These are phyloP conservation scores for Noctua janthina DNA, from an alignment of 2,888 invertebrate genomes.

Conservation along the genomic window DNA sequence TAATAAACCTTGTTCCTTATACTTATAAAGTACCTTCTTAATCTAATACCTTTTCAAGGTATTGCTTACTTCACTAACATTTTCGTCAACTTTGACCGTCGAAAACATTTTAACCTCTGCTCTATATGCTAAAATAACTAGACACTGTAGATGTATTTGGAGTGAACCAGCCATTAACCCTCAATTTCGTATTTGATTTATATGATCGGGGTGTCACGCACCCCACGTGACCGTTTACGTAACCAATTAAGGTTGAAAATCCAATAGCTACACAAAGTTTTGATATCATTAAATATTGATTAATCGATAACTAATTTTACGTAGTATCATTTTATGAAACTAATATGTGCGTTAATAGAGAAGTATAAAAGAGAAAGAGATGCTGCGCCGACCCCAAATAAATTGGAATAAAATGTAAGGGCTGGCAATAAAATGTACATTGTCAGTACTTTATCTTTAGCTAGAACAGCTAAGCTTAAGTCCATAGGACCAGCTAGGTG, in stretches of 20 bases:
- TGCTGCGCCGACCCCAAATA: background rate
- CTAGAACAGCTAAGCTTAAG: constrained; percentile 91
- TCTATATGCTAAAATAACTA: background rate
- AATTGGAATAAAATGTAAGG: background rate
- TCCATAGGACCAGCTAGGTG: constrained; percentile 89
- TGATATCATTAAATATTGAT: background rate
- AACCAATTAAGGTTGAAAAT: background rate
- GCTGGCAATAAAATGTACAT: background rate
- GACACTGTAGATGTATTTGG: background rate
- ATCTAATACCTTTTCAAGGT: constrained; percentile 14
- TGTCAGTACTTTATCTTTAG: constrained; percentile 66
- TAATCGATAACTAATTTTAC: background rate
- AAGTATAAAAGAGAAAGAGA: background rate
- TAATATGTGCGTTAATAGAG: background rate
- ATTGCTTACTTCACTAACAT: constrained; percentile 9
- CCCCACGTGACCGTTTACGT: too few species aligned
- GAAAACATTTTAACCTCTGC: background rate
- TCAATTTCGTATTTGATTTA: too few species aligned
- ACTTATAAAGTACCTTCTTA: constrained; percentile 6
- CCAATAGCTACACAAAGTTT: too few species aligned
- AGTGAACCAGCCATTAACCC: background rate
- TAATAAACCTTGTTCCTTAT: constrained; percentile 9
- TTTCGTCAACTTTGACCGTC: background rate
- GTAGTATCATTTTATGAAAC: constrained; percentile 1
- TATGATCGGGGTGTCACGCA: too few species aligned